Evolutionary conservation across 2,888 invertebrate genomes (phyloP), one percentile per base, ranked within the genome.

Genomic region (Sinhomidia bicolor): DNA sequence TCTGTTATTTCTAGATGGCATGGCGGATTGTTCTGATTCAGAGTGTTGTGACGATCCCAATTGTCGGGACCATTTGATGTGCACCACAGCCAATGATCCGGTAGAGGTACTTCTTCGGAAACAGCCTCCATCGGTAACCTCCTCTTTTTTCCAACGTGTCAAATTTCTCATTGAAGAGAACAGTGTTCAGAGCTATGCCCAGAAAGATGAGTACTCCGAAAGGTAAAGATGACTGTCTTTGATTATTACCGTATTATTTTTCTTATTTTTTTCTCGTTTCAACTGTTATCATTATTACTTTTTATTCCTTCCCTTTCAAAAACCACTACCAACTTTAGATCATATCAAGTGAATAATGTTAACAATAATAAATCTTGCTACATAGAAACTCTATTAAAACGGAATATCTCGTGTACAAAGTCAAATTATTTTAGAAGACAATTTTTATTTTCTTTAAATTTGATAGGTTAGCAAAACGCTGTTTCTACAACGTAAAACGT

Each of bases 161-260:
- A 97, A 98, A 94, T 99, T 99, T 94, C 96, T 99, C 92, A 98
- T 99, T 92, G 99, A 99, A 94, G 98, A 99, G 94, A 98, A 99
- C 94, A 98, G 98, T 91, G 99, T 99, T 89, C 99, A 99, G 94
- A 98, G 98, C 93, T 99, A 99, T 94, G 98, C 99, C 79, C 98
- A 98, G 94, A 96, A 97, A 95, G 97, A 98, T 94, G 98, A 99
- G 94, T 99, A 99, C 95, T 98, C 98, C 93, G 98, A 99, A 95
- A 98, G 98, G 99, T 99, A 96, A 96, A 84, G 91, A 88, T 78
- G 85, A 81, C 85, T 81, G 82, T 91, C 87, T 85, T 62, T 79
- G 68, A 80, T 79, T 26, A 26, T 7, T 51, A 17, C 6, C 32
- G 51, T 62, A 29, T 47, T 32, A 9, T n/a, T 17, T 78, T 23